Conservation (phyloP, 2,113 vertebrate genomes). For the Prionailurus viverrinus region DNA sequence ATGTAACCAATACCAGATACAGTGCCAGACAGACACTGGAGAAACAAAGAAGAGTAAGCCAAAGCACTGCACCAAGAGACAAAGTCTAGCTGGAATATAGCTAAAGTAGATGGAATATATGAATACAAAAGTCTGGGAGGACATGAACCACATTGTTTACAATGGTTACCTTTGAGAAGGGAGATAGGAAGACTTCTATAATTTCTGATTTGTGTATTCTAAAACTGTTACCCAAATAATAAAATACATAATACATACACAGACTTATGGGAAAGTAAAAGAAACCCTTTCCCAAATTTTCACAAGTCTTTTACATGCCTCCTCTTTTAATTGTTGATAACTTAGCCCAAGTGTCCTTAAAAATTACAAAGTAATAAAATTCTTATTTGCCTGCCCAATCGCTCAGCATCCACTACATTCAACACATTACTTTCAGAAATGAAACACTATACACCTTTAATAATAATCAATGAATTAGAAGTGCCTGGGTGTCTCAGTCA, state of each 20-base stretch:
- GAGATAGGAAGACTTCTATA: not conserved
- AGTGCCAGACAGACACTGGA: not conserved
- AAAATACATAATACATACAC: conserved; percentile 29
- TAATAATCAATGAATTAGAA: not conserved
- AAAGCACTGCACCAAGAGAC: not conserved
- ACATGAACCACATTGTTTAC: not conserved
- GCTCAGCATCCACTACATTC: not conserved
- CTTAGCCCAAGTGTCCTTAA: not conserved
- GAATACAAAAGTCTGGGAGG: not conserved
- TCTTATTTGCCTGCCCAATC: not conserved
- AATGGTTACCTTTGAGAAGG: not conserved
- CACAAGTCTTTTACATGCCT: not conserved
- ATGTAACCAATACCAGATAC: not conserved
- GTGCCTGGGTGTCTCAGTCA: too few species aligned
- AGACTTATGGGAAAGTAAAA: not conserved
- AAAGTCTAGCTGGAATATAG: not conserved
- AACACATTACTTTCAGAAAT: conserved; percentile 6
- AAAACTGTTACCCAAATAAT: not conserved
- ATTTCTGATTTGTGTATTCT: not conserved
- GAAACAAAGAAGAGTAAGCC: not conserved
- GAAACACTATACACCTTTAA: conserved; percentile 36
- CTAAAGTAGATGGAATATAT: not conserved
- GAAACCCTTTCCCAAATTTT: not conserved
- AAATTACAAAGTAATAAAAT: conserved; percentile 15
- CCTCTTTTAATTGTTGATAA: not conserved